These are phyloP conservation scores for Epizoanthus rinbou DNA, from an alignment of 92 coral and sea anemone species.

Conservation along the genomic window DNA sequence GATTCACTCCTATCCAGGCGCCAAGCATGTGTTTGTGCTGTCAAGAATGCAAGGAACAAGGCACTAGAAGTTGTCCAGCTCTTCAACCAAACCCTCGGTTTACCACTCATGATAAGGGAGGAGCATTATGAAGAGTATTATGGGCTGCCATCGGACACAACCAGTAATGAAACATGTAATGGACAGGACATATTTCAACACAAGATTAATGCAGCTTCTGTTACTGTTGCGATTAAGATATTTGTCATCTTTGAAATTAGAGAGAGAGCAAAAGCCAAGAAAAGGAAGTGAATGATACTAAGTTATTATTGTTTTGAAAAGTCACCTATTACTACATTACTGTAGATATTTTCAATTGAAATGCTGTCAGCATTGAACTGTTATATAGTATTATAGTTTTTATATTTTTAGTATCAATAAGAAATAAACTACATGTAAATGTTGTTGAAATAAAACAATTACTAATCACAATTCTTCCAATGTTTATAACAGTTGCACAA, in stretches of 20 bases:
- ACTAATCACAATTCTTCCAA: too few species aligned
- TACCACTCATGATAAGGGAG: constrained; percentile 85
- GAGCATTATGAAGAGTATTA: constrained; percentile 79
- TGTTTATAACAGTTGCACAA: too few species aligned
- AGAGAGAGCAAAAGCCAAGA: constrained; percentile 69
- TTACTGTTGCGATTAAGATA: constrained; percentile 84
- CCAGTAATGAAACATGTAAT: constrained; percentile 39
- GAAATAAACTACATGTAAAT: too few species aligned
- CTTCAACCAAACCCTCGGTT: constrained; percentile 89
- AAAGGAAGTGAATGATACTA: constrained; percentile 60
- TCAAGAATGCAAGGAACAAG: constrained; percentile 91
- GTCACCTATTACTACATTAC: too few species aligned
- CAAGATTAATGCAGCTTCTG: constrained; percentile 74
- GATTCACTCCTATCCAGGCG: constrained; percentile 51
- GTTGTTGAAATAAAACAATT: too few species aligned
- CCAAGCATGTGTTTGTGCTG: constrained; percentile 95
- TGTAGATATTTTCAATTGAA: background rate
- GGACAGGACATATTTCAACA: constrained; percentile 67
- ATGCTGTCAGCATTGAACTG: too few species aligned
- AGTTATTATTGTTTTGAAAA: background rate
- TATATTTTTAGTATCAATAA: too few species aligned
- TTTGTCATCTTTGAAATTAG: constrained; percentile 90
- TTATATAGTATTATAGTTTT: too few species aligned
- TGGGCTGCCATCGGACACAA: constrained; percentile 50
- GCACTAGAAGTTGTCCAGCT: constrained; percentile 91